Percentiles rank a stretch among this genome's conserved stretches.
phyloP scores from a whole-genome alignment of 2,113 vertebrate species.

The Phaethornis superciliosus region DNA sequence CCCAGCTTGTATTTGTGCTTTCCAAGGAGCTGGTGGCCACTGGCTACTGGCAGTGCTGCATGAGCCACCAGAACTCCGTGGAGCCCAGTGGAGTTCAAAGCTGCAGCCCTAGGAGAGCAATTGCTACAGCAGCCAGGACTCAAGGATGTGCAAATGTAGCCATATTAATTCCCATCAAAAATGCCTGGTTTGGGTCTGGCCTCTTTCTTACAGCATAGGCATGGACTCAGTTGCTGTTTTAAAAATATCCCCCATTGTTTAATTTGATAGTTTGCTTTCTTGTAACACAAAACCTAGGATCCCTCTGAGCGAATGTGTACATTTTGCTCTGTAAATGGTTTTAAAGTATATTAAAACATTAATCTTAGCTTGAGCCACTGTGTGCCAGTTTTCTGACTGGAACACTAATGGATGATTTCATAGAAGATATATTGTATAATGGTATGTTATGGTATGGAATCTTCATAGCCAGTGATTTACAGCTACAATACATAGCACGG shows the following conservation, averaged over 20 bases:
- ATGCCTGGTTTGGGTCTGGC: not conserved
- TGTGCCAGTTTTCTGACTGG: slow-evolving; percentile 46
- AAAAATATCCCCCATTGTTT: not conserved
- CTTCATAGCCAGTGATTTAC: slow-evolving; percentile 41
- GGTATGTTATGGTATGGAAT: not conserved
- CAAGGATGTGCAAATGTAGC: not conserved
- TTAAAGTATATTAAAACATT: slow-evolving; percentile 40
- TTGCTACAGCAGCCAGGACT: fast-evolving
- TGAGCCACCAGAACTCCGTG: fast-evolving
- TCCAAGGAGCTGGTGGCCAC: not conserved
- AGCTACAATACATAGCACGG: not conserved
- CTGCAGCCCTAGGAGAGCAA: not conserved
- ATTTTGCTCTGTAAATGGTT: not conserved
- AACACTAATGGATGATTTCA: slow-evolving; percentile 27
- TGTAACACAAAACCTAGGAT: not conserved
- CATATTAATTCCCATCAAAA: not conserved
- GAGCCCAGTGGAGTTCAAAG: not conserved
- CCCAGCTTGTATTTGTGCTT: too few relatives aligned
- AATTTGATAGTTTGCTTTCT: not conserved
- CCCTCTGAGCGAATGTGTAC: not conserved
- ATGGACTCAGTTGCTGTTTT: not conserved
- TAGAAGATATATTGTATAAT: not conserved
- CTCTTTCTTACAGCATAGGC: not conserved
- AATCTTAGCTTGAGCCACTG: not conserved
- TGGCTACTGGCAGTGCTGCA: fast-evolving